Base-by-base conservation (phyloP, 2,797 vertebrate genomes). In the Notolabrus celidotus region DNA sequence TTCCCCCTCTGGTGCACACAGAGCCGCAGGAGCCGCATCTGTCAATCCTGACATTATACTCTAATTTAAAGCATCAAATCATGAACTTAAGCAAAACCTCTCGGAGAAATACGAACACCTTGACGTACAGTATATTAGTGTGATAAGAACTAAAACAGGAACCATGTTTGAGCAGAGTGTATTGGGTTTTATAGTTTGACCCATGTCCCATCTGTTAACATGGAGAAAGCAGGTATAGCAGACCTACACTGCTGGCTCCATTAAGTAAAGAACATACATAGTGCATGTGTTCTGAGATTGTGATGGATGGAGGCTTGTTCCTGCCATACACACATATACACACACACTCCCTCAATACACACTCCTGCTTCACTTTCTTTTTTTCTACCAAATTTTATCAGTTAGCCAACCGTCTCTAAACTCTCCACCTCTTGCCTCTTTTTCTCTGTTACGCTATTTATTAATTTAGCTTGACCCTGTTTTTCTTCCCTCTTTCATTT, bases 391-490 rank as follows among this genome's bases (percentile, higher is more conserved):
- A 80, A 67, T 74, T 70, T 75, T 80, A 68, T 73, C 80, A 47
- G 69, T 79, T 66, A 69, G 39, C 42, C 52, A 16, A 45, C 65
- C 47, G 25, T 75, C 34, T 19, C 63, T 59, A 62, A 82, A 85
- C 53, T 43, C 61, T 45, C 54, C 19, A 16, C 53, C 65, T 62
- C 53, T 65, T 22, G 14, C 22, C 41, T 56, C 29, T 43, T 47
- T 66, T 57, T 67, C 56, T 72, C 52, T 46, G 39, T 71, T 56
- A 74, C 16, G 25, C 14, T 77, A 43, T 77, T 89, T 77, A 89
- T 79, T 85, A 36, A 84, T 87, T 84, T 76, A 84, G 61, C 22
- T 69, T 63, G 57, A 59, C 71, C 70, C 59, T 72, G 59, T 86
- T 85, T 85, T 77, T 36, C 45, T 76, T 43, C 7, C 7, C 49